A percentile compares a stretch with the other conserved stretches of the same genome.
Conservation (phyloP, 37 sponge, comb jelly and placozoan genomes). For the Cliona cf. orientalis region DNA sequence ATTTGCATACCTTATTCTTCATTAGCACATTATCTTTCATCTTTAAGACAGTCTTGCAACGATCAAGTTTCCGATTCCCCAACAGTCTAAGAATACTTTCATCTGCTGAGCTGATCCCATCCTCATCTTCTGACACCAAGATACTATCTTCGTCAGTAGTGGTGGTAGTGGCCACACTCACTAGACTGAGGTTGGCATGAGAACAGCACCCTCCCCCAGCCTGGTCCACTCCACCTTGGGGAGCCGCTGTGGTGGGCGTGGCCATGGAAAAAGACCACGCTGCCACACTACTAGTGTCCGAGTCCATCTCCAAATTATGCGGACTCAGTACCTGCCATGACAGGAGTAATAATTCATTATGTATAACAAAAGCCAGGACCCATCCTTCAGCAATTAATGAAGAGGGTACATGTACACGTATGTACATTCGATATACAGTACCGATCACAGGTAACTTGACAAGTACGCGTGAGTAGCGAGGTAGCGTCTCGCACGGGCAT, state of each 20-base stretch:
- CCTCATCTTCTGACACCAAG: not conserved
- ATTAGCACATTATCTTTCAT: too few species aligned
- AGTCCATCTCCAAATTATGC: constrained; percentile 20
- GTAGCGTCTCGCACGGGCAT: too few species aligned
- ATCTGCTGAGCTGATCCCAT: not conserved
- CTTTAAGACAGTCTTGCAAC: not conserved
- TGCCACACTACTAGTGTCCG: constrained; percentile 26
- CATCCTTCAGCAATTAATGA: too few species aligned
- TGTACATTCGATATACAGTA: too few species aligned
- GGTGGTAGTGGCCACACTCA: not conserved
- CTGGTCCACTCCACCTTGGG: not conserved
- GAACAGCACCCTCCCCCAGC: not conserved
- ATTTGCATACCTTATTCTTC: too few species aligned
- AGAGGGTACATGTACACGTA: too few species aligned
- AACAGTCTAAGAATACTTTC: too few species aligned
- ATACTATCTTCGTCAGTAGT: constrained; percentile 1
- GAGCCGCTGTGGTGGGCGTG: constrained; percentile 35
- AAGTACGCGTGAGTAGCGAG: too few species aligned
- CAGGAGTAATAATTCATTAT: too few species aligned
- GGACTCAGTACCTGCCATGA: constrained; percentile 19
- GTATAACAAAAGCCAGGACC: too few species aligned
- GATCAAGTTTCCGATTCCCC: not conserved
- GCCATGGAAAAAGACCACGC: constrained; percentile 71
- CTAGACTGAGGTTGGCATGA: not conserved
- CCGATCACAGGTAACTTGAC: too few species aligned